A percentile compares a stretch with the other conserved stretches of the same genome.
phyloP scores from a whole-genome alignment of 1,140 invertebrate species.

The Drosophila parvula region DNA sequence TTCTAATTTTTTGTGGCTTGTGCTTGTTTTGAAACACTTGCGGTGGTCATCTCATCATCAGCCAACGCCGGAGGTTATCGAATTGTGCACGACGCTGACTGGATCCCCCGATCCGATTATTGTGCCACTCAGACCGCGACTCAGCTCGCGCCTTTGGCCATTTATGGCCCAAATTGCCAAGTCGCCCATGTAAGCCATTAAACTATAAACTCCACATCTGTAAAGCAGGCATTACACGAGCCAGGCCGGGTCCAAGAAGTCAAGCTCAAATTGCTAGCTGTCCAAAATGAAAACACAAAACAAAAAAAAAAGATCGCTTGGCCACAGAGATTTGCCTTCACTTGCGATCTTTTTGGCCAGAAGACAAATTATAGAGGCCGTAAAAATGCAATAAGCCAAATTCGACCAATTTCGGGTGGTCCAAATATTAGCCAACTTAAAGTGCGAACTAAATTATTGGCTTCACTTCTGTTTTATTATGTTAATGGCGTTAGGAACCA shows the following conservation, averaged over 20 bases:
- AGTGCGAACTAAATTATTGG: constrained; percentile 41
- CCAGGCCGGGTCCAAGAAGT: constrained; percentile 36
- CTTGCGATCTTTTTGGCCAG: constrained; percentile 39
- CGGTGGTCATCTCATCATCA: constrained; percentile 34
- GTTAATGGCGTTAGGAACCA: background rate
- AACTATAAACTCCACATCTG: constrained; percentile 42
- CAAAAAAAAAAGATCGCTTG: constrained; percentile 4
- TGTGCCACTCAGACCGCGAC: constrained; percentile 34
- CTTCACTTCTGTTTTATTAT: constrained; percentile 27
- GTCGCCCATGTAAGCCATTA: constrained; percentile 46
- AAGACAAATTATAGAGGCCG: constrained; percentile 51
- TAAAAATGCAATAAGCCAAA: constrained; percentile 50
- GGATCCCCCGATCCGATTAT: constrained; percentile 32
- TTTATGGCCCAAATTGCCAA: constrained; percentile 53
- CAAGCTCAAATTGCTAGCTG: constrained; percentile 50
- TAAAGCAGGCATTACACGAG: constrained; percentile 44
- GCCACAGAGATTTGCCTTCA: constrained; percentile 41
- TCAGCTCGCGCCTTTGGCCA: constrained; percentile 42
- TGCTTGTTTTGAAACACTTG: constrained; percentile 43
- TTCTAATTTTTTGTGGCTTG: constrained; percentile 12
- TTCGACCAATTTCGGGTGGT: constrained; percentile 39
- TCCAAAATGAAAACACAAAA: background rate
- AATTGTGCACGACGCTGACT: constrained; percentile 24
- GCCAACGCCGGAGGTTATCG: constrained; percentile 40
- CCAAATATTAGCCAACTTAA: constrained; percentile 45